These are phyloP conservation scores for Nomia melanderi DNA, from an alignment of 1,140 invertebrate genomes.

Conservation along the genomic window DNA sequence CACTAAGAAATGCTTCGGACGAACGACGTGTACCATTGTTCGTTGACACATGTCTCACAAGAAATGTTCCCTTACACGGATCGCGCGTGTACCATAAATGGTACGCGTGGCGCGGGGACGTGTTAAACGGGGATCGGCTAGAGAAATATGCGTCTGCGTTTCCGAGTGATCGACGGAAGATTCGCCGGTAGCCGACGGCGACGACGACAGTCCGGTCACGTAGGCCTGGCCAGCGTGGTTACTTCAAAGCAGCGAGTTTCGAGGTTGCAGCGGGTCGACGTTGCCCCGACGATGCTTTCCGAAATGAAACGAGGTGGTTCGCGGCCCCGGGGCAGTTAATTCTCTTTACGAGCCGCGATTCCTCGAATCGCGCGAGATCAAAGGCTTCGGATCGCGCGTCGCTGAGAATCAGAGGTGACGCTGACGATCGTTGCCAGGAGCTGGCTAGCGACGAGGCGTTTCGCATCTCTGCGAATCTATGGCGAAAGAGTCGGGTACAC, in stretches of 20 bases:
- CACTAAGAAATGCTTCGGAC: too few relatives aligned
- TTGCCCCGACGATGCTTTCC: too few relatives aligned
- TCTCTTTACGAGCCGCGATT: neutral
- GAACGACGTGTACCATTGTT: too few relatives aligned
- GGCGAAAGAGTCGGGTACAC: too few relatives aligned
- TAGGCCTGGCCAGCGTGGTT: conserved; percentile 23
- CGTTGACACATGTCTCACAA: too few relatives aligned
- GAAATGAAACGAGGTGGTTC: neutral
- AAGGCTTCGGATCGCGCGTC: conserved; percentile 20
- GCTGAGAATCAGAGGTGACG: conserved; percentile 16
- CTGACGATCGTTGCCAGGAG: neutral
- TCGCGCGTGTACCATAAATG: too few relatives aligned
- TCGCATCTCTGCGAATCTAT: too few relatives aligned
- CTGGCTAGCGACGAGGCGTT: too few relatives aligned
- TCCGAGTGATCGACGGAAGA: conserved; percentile 38
- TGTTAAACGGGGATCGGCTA: neutral
- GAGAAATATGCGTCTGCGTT: conserved; percentile 29
- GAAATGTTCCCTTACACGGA: too few relatives aligned
- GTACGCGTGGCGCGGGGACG: neutral
- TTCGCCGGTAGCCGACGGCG: conserved; percentile 8
- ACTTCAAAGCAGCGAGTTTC: conserved; percentile 22
- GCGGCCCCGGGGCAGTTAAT: neutral
- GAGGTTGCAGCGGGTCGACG: neutral
- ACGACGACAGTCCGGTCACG: conserved; percentile 28
- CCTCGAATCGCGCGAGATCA: conserved; percentile 4